Evolutionary conservation across 2,113 vertebrate species (phyloP).

Genomic region (Rhagologus leucostigma): DNA sequence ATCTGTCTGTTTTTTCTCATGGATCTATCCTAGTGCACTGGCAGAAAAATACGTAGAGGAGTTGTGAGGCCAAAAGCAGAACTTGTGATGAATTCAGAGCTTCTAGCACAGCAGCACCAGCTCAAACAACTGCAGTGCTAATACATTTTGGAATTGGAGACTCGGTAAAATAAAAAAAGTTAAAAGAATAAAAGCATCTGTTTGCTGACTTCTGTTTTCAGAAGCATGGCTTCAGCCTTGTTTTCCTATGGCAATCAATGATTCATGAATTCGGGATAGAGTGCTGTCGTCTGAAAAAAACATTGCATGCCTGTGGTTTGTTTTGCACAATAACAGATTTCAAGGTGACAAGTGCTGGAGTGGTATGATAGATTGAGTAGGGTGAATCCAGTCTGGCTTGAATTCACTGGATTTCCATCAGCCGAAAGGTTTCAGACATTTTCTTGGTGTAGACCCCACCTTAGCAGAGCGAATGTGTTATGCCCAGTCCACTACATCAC

Average conservation of each 20-base stretch:
- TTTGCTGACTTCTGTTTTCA: conserved; percentile 42
- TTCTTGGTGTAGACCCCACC: neutral
- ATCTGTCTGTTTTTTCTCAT: neutral
- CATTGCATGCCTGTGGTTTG: conserved; percentile 52
- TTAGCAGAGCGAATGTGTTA: conserved; percentile 3
- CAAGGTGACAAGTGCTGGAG: conserved; percentile 44
- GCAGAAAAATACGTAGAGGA: conserved; percentile 19
- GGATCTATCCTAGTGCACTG: neutral
- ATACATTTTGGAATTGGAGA: conserved; percentile 15
- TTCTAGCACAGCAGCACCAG: neutral
- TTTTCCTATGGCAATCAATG: conserved; percentile 60
- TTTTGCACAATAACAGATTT: conserved; percentile 57
- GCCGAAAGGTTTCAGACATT: neutral
- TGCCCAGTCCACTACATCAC: neutral
- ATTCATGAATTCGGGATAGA: conserved; percentile 43
- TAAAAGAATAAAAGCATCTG: neutral
- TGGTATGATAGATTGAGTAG: conserved; percentile 4
- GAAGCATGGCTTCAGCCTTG: conserved; percentile 29
- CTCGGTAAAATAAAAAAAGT: neutral
- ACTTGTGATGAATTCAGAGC: conserved; percentile 33
- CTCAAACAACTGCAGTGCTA: conserved; percentile 5
- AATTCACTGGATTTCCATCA: conserved; percentile 13
- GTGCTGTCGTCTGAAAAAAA: conserved; percentile 21
- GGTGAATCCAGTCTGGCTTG: conserved; percentile 14
- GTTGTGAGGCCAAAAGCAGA: neutral